Evolutionary conservation across 1,140 invertebrate species (phyloP), one percentile per base, ranked within the genome.

Genomic region (Dendroctonus valens): DNA sequence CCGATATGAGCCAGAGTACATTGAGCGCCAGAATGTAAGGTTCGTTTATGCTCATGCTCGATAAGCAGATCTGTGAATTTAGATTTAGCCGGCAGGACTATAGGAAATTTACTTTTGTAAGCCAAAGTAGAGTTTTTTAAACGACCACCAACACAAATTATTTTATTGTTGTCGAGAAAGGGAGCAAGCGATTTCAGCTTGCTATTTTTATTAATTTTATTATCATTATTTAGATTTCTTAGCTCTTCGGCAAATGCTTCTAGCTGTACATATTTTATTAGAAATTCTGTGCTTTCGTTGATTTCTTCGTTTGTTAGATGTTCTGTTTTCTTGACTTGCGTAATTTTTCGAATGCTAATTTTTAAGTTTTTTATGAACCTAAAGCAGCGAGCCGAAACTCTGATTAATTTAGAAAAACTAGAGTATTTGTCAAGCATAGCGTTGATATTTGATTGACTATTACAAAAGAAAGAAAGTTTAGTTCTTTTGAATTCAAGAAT

Each of bases 101-200:
- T 79, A 14, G 67, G 49, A 65, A 59, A 72, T 53, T 75, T 76
- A n/a, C 57, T 42, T 7, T 69, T 59, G 63, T 74, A 59, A 0
- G 72, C 41, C 1, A 79, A n/a, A 7, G 68, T 53, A 2, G 73
- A 61, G 26, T 71, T 70, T 38, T 26, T 48, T 8, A 81, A 41
- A 60, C 80, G 67, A 26, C 80, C 78, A 3, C 79, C 79, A 0
- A 81, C 77, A 5, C 78, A 65, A 40, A 82, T 48, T 7, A 80
- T n/a, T 7, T 72, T 71, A 9, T 74, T 11, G 14, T 75, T 11
- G 62, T 81, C 78, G 11, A 82, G 37, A 60, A 78, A 78, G 11
- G 78, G 79, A 26, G 72, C 73, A 9, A 81, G 67, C 41, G 59
- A 39, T n/a, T 41, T 59, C 1, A 69, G 46, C 40, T 59, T 69